Percentiles rank a stretch among this genome's conserved stretches.
phyloP scores from a whole-genome alignment of 2,888 invertebrate genomes.

The Cancer borealis region DNA sequence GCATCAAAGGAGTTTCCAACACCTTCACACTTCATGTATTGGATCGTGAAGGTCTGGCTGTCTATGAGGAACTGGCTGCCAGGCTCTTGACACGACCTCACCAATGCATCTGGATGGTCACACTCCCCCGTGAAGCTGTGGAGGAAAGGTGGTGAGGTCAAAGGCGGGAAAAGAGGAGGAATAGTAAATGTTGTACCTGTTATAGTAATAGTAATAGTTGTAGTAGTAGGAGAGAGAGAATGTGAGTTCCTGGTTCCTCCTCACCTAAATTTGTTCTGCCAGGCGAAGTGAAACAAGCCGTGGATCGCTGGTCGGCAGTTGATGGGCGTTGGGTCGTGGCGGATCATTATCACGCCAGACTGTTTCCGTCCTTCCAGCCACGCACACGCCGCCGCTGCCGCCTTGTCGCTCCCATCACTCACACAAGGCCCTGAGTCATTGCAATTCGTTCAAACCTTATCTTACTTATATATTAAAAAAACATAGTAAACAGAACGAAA shows the following conservation, averaged over 20 bases:
- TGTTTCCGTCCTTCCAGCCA: conserved; percentile 4
- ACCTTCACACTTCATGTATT: conserved; percentile 92
- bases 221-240: neutral
- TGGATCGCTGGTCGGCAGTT: conserved; percentile 60
- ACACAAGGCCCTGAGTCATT: conserved; percentile 44
- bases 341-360: conserved; percentile 40
- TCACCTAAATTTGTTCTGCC: conserved; percentile 64
- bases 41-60: conserved; percentile 97
- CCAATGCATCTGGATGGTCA: conserved; percentile 90
- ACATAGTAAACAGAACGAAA: no score
- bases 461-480: no score
- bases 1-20: conserved; percentile 95
- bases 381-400: neutral
- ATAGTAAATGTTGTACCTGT: neutral
- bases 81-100: conserved; percentile 95
- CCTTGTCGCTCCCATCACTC: neutral
- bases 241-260: neutral
- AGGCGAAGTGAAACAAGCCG: conserved; percentile 64
- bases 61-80: conserved; percentile 97
- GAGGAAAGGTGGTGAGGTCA: neutral
- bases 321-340: conserved; percentile 44
- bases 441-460: no score
- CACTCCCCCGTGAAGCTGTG: conserved; percentile 96
- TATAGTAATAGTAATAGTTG: neutral
- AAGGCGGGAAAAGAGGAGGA: no score